These are phyloP conservation scores for Pomatostomus ruficeps DNA, from an alignment of 2,113 vertebrate genomes.

Conservation along the genomic window DNA sequence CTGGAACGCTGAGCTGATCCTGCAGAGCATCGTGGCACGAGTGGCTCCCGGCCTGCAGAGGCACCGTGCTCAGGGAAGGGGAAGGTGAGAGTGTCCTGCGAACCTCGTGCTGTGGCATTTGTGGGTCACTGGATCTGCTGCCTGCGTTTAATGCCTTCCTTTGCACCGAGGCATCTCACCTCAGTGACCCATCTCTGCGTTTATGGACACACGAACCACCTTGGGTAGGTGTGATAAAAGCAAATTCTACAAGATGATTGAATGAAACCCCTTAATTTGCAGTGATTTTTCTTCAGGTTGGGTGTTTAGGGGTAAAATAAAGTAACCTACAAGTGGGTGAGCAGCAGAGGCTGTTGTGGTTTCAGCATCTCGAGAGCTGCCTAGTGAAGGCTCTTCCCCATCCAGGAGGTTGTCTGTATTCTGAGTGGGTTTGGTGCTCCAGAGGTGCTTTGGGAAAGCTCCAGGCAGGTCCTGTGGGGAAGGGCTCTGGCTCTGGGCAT, in stretches of 20 bases:
- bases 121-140: neutral
- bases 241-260: neutral
- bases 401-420: neutral
- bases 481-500: neutral
- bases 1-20: neutral
- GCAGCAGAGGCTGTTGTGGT: neutral
- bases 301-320: neutral
- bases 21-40: neutral
- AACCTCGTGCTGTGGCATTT: neutral
- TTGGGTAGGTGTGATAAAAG: neutral
- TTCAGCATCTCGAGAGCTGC: rapidly evolving
- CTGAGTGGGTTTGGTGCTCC: rapidly evolving
- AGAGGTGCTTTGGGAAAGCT: neutral
- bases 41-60: neutral
- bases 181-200: neutral
- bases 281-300: neutral
- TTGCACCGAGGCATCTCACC: neutral
- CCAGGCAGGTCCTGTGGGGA: rapidly evolving
- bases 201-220: neutral
- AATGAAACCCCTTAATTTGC: neutral
- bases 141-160: neutral
- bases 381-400: too few species aligned
- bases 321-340: neutral
- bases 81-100: neutral
- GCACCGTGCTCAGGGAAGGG: neutral